These are phyloP conservation scores for Genyomyrus donnyi DNA, from an alignment of 2,113 vertebrate genomes.

Conservation along the genomic window DNA sequence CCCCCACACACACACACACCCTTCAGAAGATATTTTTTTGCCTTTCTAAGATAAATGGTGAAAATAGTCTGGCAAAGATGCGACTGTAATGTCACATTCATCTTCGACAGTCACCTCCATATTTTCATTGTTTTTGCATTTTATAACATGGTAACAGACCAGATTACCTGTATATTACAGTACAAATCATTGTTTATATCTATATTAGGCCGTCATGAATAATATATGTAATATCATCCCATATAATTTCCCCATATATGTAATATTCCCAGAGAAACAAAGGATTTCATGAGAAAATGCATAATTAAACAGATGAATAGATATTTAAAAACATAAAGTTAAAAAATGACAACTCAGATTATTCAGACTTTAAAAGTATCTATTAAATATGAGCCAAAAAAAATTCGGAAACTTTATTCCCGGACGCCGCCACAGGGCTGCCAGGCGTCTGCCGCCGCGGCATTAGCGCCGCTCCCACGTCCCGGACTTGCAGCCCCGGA, in stretches of 20 bases:
- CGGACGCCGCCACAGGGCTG: not conserved
- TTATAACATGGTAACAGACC: not conserved
- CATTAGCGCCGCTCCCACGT: not conserved
- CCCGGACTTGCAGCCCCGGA: not conserved
- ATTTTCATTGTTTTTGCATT: not conserved
- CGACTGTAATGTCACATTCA: not conserved
- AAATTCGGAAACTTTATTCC: not conserved
- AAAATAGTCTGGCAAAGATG: not conserved
- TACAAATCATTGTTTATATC: not conserved
- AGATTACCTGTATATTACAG: not conserved
- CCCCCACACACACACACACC: not conserved
- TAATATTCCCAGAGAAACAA: slow-evolving; percentile 8
- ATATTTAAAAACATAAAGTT: slow-evolving; percentile 3
- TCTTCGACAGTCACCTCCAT: not conserved
- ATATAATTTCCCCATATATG: slow-evolving; percentile 1
- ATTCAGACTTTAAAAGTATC: not conserved
- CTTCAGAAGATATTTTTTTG: not conserved
- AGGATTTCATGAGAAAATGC: not conserved
- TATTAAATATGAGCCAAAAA: not conserved
- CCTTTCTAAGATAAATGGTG: not conserved
- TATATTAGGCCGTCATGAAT: not conserved
- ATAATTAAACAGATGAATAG: not conserved
- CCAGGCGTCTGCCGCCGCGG: not conserved
- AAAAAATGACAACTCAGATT: not conserved
- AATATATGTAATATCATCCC: not conserved